Conservation (phyloP, 2,113 vertebrate species). For the Uria aalge region DNA sequence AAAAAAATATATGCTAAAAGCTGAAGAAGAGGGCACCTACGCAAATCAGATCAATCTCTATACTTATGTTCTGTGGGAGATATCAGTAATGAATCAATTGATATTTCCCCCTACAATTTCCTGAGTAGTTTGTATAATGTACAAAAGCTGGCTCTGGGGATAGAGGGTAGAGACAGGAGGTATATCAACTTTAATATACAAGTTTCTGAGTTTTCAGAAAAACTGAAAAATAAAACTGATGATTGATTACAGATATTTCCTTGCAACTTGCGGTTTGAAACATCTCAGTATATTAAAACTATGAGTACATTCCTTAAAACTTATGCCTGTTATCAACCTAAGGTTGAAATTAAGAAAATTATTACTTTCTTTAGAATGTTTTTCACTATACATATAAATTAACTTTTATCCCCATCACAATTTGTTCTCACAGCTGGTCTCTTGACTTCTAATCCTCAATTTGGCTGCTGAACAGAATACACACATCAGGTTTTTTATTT, state of each 20-base stretch:
- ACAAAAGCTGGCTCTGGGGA: neutral
- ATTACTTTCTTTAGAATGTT: neutral
- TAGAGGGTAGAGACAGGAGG: neutral
- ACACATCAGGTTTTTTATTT: neutral
- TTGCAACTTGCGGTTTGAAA: neutral
- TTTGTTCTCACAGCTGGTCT: neutral
- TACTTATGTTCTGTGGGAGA: neutral
- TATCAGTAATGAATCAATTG: neutral
- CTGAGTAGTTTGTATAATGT: neutral
- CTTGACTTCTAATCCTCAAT: neutral
- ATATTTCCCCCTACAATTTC: neutral
- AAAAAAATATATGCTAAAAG: neutral
- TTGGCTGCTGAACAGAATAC: neutral
- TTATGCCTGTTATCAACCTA: neutral
- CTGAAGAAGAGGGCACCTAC: neutral
- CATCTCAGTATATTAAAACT: neutral
- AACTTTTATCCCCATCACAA: neutral
- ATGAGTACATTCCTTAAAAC: neutral
- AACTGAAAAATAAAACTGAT: neutral
- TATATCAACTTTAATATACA: neutral
- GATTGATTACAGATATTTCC: neutral
- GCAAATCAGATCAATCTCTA: neutral
- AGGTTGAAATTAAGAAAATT: neutral
- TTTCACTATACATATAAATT: neutral
- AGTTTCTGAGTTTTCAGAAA: neutral